These are phyloP conservation scores for Leucozona laternaria DNA, from an alignment of 2,888 invertebrate genomes.

Conservation along the genomic window DNA sequence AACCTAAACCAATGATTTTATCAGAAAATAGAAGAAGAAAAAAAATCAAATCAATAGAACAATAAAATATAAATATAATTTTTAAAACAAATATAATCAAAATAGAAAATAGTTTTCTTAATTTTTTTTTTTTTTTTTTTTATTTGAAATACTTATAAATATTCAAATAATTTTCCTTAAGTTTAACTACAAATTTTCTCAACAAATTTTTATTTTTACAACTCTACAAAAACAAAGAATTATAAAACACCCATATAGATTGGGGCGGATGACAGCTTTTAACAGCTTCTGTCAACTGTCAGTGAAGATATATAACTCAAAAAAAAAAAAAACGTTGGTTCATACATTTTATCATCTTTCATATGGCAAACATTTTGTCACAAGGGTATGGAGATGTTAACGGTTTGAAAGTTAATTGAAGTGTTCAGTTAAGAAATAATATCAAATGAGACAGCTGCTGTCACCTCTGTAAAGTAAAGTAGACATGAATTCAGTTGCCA, in stretches of 20 bases:
- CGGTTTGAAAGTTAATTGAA: not conserved
- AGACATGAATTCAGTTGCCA: not conserved
- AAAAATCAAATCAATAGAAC: conserved; percentile 66
- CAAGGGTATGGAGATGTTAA: conserved; percentile 25
- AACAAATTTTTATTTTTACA: conserved; percentile 26
- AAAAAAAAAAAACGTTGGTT: conserved; percentile 61
- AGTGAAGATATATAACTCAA: conserved; percentile 60
- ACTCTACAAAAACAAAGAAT: conserved; percentile 15
- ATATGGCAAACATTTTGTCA: conserved; percentile 48
- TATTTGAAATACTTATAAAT: not conserved
- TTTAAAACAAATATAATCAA: conserved; percentile 74
- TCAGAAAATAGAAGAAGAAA: conserved; percentile 66
- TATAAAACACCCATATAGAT: conserved; percentile 45
- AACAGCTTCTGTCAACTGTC: conserved; percentile 49
- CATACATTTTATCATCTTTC: conserved; percentile 73
- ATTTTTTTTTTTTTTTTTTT: conserved; percentile 43
- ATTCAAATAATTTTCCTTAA: not conserved
- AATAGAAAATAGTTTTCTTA: conserved; percentile 64
- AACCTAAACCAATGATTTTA: conserved; percentile 46
- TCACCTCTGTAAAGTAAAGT: not conserved
- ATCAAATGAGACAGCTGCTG: not conserved
- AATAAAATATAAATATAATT: conserved; percentile 75
- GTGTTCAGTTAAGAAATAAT: not conserved
- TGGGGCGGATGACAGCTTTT: conserved; percentile 42
- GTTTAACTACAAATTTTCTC: conserved; percentile 23